These are phyloP conservation scores for Entomobrya multifasciata DNA, from an alignment of 2,888 invertebrate species.

Conservation along the genomic window DNA sequence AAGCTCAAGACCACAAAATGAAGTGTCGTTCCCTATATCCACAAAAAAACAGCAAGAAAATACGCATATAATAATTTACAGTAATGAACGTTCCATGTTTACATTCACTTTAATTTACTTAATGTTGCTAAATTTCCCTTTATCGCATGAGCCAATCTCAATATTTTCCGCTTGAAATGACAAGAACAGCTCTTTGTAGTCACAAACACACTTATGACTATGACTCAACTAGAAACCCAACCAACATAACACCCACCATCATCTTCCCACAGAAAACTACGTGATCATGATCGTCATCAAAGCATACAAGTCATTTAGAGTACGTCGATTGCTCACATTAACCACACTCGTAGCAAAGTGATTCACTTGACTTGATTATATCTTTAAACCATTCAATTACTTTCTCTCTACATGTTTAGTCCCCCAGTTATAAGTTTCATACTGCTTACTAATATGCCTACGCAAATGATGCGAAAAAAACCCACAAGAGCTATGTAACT, in stretches of 20 bases:
- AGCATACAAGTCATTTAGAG: slow-evolving; percentile 59
- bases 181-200: background rate
- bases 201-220: background rate
- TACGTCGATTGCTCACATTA: slow-evolving; percentile 35
- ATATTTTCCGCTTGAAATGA: slow-evolving; percentile 10
- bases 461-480: too few species aligned
- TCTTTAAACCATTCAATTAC: slow-evolving; percentile 63
- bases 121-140: background rate
- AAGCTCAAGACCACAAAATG: slow-evolving; percentile 96
- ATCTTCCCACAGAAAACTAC: background rate
- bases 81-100: slow-evolving; percentile 23
- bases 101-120: background rate
- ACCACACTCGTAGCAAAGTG: slow-evolving; percentile 29
- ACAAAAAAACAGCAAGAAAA: slow-evolving; percentile 23
- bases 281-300: slow-evolving; percentile 37
- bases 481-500: too few species aligned
- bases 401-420: slow-evolving; percentile 41
- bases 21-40: slow-evolving; percentile 88
- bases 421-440: too few species aligned
- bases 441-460: too few species aligned
- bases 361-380: slow-evolving; percentile 56
- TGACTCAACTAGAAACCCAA: too few species aligned
- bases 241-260: slow-evolving; percentile 9
- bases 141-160: slow-evolving; percentile 5
- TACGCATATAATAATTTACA: background rate